Conservation (phyloP, 2,797 vertebrate species). For the Rhynchonycteris naso region DNA sequence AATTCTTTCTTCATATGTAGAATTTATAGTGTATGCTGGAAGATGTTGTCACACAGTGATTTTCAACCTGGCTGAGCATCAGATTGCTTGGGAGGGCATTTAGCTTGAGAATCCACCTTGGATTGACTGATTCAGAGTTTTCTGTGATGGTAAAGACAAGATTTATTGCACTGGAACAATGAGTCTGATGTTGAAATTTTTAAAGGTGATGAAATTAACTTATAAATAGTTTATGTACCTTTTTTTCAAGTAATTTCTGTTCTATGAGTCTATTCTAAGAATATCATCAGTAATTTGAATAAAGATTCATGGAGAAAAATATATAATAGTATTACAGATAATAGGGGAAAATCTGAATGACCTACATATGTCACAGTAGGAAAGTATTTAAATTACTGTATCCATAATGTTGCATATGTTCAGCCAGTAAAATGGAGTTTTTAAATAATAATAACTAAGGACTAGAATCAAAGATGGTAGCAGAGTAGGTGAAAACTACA, state of each 20-base stretch:
- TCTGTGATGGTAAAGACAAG: background rate
- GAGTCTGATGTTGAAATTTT: conserved; percentile 52
- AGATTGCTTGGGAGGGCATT: background rate
- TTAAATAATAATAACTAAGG: conserved; percentile 35
- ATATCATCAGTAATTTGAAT: background rate
- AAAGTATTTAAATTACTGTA: conserved; percentile 28
- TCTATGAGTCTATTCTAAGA: conserved; percentile 11
- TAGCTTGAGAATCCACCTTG: background rate
- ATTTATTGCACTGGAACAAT: conserved; percentile 14
- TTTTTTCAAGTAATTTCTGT: conserved; percentile 8
- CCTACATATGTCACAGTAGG: background rate
- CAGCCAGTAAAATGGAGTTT: conserved; percentile 4
- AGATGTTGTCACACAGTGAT: background rate
- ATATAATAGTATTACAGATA: background rate
- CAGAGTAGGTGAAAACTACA: too few species aligned
- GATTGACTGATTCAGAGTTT: background rate
- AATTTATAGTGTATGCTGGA: background rate
- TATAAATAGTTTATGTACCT: conserved; percentile 44
- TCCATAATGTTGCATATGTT: background rate
- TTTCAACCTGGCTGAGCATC: background rate
- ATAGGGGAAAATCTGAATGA: background rate
- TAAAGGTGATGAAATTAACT: conserved; percentile 51
- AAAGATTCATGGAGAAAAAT: conserved; percentile 42
- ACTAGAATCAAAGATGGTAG: too few species aligned
- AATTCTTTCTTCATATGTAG: background rate